Percentiles rank a stretch among this genome's conserved stretches.
Evolutionary conservation across 2,797 vertebrate genomes (phyloP).

Genomic region (Apogon hyalosoma): DNA sequence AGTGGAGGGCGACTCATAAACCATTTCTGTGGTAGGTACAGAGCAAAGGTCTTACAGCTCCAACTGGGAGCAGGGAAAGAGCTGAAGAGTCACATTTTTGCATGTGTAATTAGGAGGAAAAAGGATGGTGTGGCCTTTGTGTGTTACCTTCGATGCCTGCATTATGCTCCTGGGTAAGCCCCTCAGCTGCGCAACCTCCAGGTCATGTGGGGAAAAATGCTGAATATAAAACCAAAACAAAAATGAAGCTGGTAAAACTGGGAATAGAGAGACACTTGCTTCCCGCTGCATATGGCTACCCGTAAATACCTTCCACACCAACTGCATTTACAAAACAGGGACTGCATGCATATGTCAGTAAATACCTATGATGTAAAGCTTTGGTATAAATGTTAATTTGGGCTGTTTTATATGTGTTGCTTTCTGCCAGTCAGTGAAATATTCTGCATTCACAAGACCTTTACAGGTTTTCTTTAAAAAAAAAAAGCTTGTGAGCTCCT

Average conservation of each 20-base stretch:
- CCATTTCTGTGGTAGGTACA: constrained; percentile 34
- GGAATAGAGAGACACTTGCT: constrained; percentile 61
- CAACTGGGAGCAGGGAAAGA: constrained; percentile 44
- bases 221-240: constrained; percentile 57
- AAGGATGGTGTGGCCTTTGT: constrained; percentile 39
- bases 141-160: constrained; percentile 17
- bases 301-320: constrained; percentile 66
- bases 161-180: constrained; percentile 11
- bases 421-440: constrained; percentile 13
- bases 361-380: constrained; percentile 13
- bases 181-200: constrained; percentile 56
- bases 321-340: constrained; percentile 49
- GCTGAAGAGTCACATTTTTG: constrained; percentile 52
- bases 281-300: constrained; percentile 28
- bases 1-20: constrained; percentile 50
- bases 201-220: constrained; percentile 37
- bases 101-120: constrained; percentile 15
- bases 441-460: constrained; percentile 8
- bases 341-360: constrained; percentile 25
- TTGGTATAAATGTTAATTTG: constrained; percentile 5
- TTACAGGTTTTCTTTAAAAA: neutral
- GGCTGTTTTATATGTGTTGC: constrained; percentile 12
- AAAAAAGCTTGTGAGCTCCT: constrained; percentile 1
- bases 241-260: constrained; percentile 46
- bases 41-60: constrained; percentile 51